Evolutionary conservation across 2,888 invertebrate species (phyloP), one percentile per base, ranked within the genome.

Genomic region (Xanthia togata): DNA sequence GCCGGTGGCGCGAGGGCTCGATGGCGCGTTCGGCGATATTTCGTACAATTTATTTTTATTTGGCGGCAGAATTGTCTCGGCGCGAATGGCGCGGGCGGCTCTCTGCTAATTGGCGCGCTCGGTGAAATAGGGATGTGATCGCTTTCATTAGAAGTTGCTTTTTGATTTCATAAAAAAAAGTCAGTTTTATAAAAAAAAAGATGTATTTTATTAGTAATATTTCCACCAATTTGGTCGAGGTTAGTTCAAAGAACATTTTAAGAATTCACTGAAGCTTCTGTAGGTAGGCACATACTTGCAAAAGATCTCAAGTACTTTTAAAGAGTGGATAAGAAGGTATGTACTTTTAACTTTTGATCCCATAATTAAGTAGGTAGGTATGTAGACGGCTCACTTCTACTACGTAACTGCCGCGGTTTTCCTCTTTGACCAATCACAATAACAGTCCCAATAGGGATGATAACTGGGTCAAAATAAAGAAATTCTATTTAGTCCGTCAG

Each of bases 1-100:
- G 64, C 70, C 73, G 76, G 82, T 81, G 84, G 78, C 78, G 73
- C 78, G 73, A 44, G 38, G 69, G 53, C 68, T 44, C 50, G 79
- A 50, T 79, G 81, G 84, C 77, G 86, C 76, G 86, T 82, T 81
- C 60, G 84, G 74, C 86, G 83, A 91, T 90, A 91, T 92, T 90
- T 90, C 81, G 88, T 87, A 87, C 91, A 90, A 90, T 93, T 93
- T 92, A 92, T 91, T 92, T 92, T 92, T 92, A 92, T 92, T 92
- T 90, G 86, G 89, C 87, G 88, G 82, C 80, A 82, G 87, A 90
- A 89, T 88, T 88, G 89, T 89, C 89, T 88, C 83, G 86, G 81
- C 87, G 88, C 83, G 88, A 85, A 84, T 83, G 82, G 87, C 86
- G 84, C 87, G 83, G 85, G 88, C 85, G 82, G 88, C 79, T 70